A percentile compares a stretch with the other conserved stretches of the same genome.
phyloP scores from a whole-genome alignment of 2,113 vertebrate genomes.

The Tupaia chinensis region DNA sequence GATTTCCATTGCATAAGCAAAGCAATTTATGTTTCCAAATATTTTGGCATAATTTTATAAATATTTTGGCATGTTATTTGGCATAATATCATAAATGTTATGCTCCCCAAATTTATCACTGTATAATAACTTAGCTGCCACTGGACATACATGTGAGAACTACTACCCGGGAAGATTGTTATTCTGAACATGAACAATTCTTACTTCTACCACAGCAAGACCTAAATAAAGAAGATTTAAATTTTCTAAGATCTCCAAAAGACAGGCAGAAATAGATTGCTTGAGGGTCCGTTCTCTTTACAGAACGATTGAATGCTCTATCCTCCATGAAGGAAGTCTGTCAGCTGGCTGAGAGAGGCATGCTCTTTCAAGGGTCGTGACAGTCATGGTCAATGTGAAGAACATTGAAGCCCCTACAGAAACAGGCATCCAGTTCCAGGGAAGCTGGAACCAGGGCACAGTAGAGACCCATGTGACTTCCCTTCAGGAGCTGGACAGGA shows the following conservation, averaged over 20 bases:
- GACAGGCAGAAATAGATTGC: neutral
- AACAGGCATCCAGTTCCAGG: neutral
- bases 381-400: neutral
- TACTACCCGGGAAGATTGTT: neutral
- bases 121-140: neutral
- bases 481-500: neutral
- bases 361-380: neutral
- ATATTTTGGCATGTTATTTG: neutral
- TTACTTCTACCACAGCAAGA: neutral
- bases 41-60: neutral
- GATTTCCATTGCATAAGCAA: neutral
- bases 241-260: neutral
- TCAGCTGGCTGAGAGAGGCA: neutral
- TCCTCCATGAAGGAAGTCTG: neutral
- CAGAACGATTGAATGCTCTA: neutral
- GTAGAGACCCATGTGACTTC: slow-evolving; percentile 51
- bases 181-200: neutral
- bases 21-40: neutral
- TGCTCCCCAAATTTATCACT: neutral
- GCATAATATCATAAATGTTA: neutral
- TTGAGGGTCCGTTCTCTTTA: neutral
- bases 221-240: neutral
- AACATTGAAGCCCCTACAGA: neutral
- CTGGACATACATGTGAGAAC: neutral
- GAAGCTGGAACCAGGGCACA: slow-evolving; percentile 22